These are phyloP conservation scores for Heteronetta atricapilla DNA, from an alignment of 2,113 vertebrate species.

Conservation along the genomic window DNA sequence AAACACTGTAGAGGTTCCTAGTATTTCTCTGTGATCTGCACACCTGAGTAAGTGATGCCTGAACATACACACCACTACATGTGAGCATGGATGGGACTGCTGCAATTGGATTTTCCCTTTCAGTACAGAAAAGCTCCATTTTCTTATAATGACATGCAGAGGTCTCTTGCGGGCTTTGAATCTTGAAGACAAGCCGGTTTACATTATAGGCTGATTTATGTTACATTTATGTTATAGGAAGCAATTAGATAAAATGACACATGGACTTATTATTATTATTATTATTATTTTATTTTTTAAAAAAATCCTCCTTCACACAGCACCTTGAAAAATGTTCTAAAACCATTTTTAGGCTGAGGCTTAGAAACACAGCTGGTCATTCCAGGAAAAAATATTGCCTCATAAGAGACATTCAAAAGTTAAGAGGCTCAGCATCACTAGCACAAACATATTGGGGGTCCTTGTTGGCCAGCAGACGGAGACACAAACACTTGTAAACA, in stretches of 20 bases:
- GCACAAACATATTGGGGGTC: not conserved
- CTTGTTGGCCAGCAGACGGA: not conserved
- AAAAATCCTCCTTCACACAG: not conserved
- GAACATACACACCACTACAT: not conserved
- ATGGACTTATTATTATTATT: no score
- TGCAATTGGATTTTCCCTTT: not conserved
- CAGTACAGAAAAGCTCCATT: not conserved
- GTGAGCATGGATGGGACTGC: fast-evolving
- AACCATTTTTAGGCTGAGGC: not conserved
- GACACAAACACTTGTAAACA: not conserved
- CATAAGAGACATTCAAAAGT: not conserved
- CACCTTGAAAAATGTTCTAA: not conserved
- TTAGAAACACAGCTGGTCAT: not conserved
- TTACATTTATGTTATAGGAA: not conserved
- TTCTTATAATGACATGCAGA: not conserved
- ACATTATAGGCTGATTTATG: not conserved
- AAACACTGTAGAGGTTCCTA: not conserved
- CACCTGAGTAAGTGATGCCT: not conserved
- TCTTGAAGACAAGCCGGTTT: not conserved
- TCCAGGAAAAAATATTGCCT: not conserved
- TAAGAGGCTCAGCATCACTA: not conserved
- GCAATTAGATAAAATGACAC: not conserved
- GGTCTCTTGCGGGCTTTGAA: not conserved
- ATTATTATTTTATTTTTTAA: no score
- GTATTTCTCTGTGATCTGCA: not conserved